Conservation (phyloP, 2,888 invertebrate genomes). For the Eulithis prunata region DNA sequence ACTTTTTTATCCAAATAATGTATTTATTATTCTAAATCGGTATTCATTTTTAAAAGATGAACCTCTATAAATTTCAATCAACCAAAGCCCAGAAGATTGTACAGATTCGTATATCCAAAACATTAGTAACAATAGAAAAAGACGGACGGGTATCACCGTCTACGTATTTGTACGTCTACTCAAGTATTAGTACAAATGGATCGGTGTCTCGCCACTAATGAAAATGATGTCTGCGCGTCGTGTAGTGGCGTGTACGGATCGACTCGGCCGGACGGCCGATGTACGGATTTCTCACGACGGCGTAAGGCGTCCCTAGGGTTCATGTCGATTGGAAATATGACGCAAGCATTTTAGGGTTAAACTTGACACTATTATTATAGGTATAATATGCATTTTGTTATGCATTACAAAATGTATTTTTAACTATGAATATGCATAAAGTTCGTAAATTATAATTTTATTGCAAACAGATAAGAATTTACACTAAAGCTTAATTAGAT, state of each 20-base stretch:
- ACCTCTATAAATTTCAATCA: slow-evolving; percentile 40
- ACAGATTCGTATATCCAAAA: slow-evolving; percentile 7
- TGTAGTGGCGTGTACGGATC: slow-evolving; percentile 57
- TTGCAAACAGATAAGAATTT: slow-evolving; percentile 20
- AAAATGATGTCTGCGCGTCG: slow-evolving; percentile 67
- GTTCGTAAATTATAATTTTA: slow-evolving; percentile 21
- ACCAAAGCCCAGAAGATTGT: neutral
- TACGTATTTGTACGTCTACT: slow-evolving; percentile 11
- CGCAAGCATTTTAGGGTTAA: slow-evolving; percentile 7
- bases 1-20: no score
- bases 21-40: no score
- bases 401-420: no score
- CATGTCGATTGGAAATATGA: slow-evolving; percentile 2
- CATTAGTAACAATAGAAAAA: slow-evolving; percentile 27
- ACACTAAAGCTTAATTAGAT: slow-evolving; percentile 23
- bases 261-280: slow-evolving; percentile 38
- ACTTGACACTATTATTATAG: neutral
- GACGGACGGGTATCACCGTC: slow-evolving; percentile 33
- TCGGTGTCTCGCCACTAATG: slow-evolving; percentile 62
- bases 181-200: slow-evolving; percentile 73
- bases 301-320: slow-evolving; percentile 28
- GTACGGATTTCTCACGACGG: slow-evolving; percentile 31
- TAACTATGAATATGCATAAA: slow-evolving; percentile 13
- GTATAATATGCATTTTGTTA: no score
- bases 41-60: neutral